Evolutionary conservation across 2,888 invertebrate species (phyloP).

Genomic region (Physocephala rufipes): DNA sequence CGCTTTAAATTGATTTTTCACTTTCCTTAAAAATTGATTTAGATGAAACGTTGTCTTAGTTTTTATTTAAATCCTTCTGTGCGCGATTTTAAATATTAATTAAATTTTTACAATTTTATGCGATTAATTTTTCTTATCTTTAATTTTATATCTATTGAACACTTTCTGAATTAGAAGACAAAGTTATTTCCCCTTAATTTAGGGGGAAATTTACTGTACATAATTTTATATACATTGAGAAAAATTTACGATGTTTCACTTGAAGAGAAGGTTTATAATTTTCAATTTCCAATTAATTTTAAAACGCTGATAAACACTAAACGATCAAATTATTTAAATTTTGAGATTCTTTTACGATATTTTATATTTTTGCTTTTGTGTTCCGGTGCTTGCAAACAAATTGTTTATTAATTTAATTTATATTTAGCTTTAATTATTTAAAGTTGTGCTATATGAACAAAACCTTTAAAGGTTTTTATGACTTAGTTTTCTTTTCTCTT

Average conservation of each 20-base stretch:
- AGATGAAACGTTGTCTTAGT: not conserved
- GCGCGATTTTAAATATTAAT: not conserved
- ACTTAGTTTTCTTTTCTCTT: not conserved
- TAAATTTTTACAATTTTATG: too few relatives aligned
- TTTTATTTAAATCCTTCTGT: not conserved
- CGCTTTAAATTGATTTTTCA: not conserved
- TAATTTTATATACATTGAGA: too few relatives aligned
- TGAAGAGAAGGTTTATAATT: too few relatives aligned
- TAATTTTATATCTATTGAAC: too few relatives aligned
- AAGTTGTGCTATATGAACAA: not conserved
- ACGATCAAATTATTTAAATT: too few relatives aligned
- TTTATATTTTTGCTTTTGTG: not conserved
- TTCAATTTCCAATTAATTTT: too few relatives aligned
- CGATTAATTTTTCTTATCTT: too few relatives aligned
- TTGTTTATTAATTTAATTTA: not conserved
- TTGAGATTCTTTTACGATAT: not conserved
- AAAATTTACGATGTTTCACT: too few relatives aligned
- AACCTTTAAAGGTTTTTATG: not conserved
- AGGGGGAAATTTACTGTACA: too few relatives aligned
- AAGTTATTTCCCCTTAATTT: too few relatives aligned
- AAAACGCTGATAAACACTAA: too few relatives aligned
- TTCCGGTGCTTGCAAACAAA: not conserved
- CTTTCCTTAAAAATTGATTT: not conserved
- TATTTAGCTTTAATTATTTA: not conserved
- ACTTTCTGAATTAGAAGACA: too few relatives aligned